Percentiles rank a stretch among this genome's conserved stretches.
Evolutionary conservation across 2,113 vertebrate genomes (phyloP).

Genomic region (Siniperca chuatsi): DNA sequence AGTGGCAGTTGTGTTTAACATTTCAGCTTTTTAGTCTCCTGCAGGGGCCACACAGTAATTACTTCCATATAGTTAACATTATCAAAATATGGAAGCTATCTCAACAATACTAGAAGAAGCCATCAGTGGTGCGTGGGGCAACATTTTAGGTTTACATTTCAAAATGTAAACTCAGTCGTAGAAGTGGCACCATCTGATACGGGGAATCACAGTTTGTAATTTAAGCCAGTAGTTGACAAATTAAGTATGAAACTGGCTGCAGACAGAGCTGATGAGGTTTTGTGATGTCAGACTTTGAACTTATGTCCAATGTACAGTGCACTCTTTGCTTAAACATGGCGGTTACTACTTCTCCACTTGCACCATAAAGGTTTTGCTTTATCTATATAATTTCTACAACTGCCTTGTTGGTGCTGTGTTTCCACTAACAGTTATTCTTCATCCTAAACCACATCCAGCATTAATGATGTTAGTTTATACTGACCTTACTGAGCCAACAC

Average conservation of each 20-base stretch:
- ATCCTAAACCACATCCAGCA: constrained; percentile 46
- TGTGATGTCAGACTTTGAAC: constrained; percentile 26
- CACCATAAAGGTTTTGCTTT: not conserved
- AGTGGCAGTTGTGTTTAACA: constrained; percentile 54
- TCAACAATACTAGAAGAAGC: constrained; percentile 11
- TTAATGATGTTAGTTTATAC: constrained; percentile 50
- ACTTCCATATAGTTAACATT: constrained; percentile 56
- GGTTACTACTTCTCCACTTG: not conserved
- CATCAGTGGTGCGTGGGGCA: constrained; percentile 13
- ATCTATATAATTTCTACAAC: not conserved
- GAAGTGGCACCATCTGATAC: constrained; percentile 26
- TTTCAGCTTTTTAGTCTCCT: constrained; percentile 38
- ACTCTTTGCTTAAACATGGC: not conserved
- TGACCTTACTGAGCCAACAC: constrained; percentile 19
- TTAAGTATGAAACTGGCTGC: constrained; percentile 42
- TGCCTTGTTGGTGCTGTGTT: not conserved
- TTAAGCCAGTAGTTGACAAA: constrained; percentile 43
- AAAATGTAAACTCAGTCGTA: constrained; percentile 53
- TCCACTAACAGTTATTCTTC: constrained; percentile 32
- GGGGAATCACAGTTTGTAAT: constrained; percentile 36
- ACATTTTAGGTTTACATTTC: constrained; percentile 52
- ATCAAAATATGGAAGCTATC: constrained; percentile 43
- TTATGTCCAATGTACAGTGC: not conserved
- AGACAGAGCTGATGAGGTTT: constrained; percentile 18
- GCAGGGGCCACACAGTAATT: constrained; percentile 38